These are phyloP conservation scores for Chlorodrepanis virens DNA, from an alignment of 2,113 vertebrate genomes.

Conservation along the genomic window DNA sequence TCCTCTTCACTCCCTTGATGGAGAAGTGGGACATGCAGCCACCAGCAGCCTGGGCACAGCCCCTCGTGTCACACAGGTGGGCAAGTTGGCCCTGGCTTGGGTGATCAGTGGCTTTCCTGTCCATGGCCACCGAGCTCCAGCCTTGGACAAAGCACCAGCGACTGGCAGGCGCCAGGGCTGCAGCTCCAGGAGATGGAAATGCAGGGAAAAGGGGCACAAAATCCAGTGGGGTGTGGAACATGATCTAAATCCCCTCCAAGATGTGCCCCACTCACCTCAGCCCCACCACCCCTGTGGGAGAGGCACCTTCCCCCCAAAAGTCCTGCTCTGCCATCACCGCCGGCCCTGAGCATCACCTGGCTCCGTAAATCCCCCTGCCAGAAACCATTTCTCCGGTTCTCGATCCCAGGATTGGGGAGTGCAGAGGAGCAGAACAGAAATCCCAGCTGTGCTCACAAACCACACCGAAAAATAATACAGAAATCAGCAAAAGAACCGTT, in stretches of 20 bases:
- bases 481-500: not conserved
- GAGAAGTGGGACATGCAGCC: accelerated
- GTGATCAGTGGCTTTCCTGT: not conserved
- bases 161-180: accelerated
- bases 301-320: not conserved
- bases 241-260: not conserved
- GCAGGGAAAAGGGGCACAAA: not conserved
- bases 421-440: constrained; percentile 23
- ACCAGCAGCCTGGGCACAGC: accelerated
- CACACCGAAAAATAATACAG: not conserved
- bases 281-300: not conserved
- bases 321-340: accelerated
- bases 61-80: not conserved
- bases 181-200: not conserved
- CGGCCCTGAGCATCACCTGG: not conserved
- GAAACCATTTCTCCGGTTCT: not conserved
- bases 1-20: accelerated
- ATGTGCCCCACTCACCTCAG: accelerated
- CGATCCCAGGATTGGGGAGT: not conserved
- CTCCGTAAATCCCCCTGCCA: not conserved
- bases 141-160: not conserved
- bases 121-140: accelerated
- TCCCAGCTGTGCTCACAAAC: constrained; percentile 7
- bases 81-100: not conserved
- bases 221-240: not conserved